A percentile compares a stretch with the other conserved stretches of the same genome.
Evolutionary conservation across 1,140 invertebrate species (phyloP).

Genomic region (Proales similis): DNA sequence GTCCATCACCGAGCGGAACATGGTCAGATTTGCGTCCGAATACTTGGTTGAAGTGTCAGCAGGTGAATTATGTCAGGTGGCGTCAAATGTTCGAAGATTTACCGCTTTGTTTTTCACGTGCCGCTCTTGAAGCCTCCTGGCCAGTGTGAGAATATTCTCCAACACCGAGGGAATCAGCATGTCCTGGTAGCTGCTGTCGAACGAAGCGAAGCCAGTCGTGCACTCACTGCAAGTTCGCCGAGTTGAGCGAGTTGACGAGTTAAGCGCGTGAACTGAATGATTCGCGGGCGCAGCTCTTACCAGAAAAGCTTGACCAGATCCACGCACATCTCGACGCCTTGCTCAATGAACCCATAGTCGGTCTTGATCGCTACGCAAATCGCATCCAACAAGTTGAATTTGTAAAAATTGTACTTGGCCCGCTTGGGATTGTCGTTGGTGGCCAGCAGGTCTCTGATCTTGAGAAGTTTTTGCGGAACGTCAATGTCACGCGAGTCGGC

Average conservation of each 20-base stretch:
- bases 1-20: not conserved
- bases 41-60: not conserved
- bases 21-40: not conserved
- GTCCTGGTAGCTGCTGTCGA: conserved; percentile 18
- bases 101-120: conserved; percentile 8
- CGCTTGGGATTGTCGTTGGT: conserved; percentile 1
- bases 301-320: conserved; percentile 29
- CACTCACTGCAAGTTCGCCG: not conserved
- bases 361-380: conserved; percentile 15
- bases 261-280: not conserved
- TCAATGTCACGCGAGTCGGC: conserved; percentile 13
- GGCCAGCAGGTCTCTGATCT: conserved; percentile 1
- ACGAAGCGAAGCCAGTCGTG: not conserved
- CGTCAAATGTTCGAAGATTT: not conserved
- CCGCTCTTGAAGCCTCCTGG: conserved; percentile 27
- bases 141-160: conserved; percentile 29
- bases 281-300: not conserved
- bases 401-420: conserved; percentile 14
- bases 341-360: conserved; percentile 16
- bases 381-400: conserved; percentile 12
- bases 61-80: no score
- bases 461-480: conserved; percentile 16
- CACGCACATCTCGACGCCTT: conserved; percentile 5
- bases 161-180: not conserved
- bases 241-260: not conserved